Evolutionary conservation across 2,113 vertebrate species (phyloP), one percentile per base, ranked within the genome.

Genomic region (Globicephala melas): DNA sequence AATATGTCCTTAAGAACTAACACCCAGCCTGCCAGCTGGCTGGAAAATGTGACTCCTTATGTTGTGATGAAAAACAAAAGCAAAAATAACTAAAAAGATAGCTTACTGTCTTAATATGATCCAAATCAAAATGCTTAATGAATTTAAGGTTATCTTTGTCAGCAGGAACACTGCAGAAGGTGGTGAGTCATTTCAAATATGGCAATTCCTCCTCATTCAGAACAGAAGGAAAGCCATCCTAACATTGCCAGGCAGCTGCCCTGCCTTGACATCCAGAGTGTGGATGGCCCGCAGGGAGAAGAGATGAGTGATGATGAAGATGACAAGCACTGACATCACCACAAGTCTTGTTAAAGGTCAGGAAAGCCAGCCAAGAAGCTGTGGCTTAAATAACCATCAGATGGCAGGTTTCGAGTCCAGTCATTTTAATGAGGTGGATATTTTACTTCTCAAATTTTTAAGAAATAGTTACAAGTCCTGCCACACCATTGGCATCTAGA

Each of bases 81-180:
- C 31, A 79, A 93, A 95, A 77, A 83, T 87, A 95, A 80, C 41
- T 77, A 5, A 58, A 94, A 76, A 80, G 36, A 70, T 88, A 25
- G 3, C 23, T 58, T 53, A 44, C 26, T 70, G 6, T 65, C 79
- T 92, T 26, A 20, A 25, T 68, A 83, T 73, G 20, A 88, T 80
- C 15, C 25, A 38, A 87, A 2, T 82, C 60, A 95, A 67, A 65
- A 79, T 83, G 47, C 21, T 31, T 84, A 50, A 28, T 7, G 79
- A 95, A 91, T 44, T n/a, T 33, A 88, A 89, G 53, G 14, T 71
- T 28, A 31, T 63, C 25, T 44, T n/a, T 33, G 20, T 88, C 44
- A 79, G 15, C 17, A 80, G 60, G 41, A 73, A 70, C 25, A 31
- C 55, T 81, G 8, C 6, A 74, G 74, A 62, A 74, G 33, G 25